These are phyloP conservation scores for Scaptomyza polygonia DNA, from an alignment of 2,888 invertebrate species.

Conservation along the genomic window DNA sequence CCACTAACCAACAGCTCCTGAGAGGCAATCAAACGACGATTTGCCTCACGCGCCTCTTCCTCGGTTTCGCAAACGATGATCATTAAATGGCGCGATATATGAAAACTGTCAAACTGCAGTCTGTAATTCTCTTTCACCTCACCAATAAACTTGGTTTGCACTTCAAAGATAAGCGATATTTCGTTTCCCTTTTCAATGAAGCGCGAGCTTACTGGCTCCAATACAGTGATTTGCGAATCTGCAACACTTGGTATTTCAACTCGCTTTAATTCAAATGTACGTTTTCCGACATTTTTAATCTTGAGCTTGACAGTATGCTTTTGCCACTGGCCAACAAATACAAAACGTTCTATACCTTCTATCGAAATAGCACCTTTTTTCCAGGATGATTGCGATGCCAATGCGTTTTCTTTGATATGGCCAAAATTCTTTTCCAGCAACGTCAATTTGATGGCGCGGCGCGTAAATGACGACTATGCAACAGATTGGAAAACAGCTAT, in stretches of 20 bases:
- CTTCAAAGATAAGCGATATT: conserved; percentile 49
- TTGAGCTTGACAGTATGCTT: conserved; percentile 58
- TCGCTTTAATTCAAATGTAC: conserved; percentile 33
- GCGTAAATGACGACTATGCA: conserved; percentile 82
- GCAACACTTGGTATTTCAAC: conserved; percentile 36
- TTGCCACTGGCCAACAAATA: conserved; percentile 84
- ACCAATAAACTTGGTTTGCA: conserved; percentile 71
- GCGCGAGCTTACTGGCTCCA: conserved; percentile 54
- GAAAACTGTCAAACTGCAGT: conserved; percentile 68
- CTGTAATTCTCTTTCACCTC: conserved; percentile 65
- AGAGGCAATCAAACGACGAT: conserved; percentile 46
- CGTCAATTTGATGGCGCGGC: conserved; percentile 76
- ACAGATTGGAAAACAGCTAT: neutral
- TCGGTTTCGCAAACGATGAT: conserved; percentile 74
- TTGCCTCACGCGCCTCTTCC: conserved; percentile 47
- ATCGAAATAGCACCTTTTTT: conserved; percentile 85
- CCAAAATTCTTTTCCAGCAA: conserved; percentile 62
- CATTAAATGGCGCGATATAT: conserved; percentile 63
- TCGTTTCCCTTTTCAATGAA: conserved; percentile 8
- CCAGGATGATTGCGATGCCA: rapidly evolving
- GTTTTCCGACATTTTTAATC: conserved; percentile 64
- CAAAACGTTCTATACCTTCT: conserved; percentile 84
- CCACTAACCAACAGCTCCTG: conserved; percentile 26
- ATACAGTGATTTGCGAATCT: conserved; percentile 60
- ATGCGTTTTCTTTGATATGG: neutral